phyloP scores from a whole-genome alignment of 2,888 invertebrate genomes.

The Cotesia congregata region DNA sequence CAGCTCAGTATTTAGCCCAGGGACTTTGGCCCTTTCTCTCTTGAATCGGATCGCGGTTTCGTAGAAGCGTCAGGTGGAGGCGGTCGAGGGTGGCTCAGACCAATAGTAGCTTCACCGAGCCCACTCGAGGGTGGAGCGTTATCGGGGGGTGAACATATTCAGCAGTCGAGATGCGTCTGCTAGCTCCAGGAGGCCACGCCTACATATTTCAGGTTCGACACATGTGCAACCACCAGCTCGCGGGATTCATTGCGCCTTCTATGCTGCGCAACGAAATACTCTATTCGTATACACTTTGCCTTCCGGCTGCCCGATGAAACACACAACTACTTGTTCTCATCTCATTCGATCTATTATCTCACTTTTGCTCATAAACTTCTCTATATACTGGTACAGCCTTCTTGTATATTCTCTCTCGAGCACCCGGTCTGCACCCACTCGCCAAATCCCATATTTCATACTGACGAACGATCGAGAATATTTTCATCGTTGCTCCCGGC shows the following conservation, averaged over 20 bases:
- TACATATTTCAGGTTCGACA: constrained; percentile 71
- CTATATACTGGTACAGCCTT: constrained; percentile 23
- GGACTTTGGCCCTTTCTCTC: constrained; percentile 28
- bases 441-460: constrained; percentile 54
- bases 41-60: constrained; percentile 55
- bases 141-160: constrained; percentile 68
- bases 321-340: constrained; percentile 42
- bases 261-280: constrained; percentile 40
- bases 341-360: constrained; percentile 36
- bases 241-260: constrained; percentile 41
- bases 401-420: constrained; percentile 34
- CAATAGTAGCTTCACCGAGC: constrained; percentile 62
- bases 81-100: constrained; percentile 65
- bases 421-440: constrained; percentile 28
- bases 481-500: constrained; percentile 62
- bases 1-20: constrained; percentile 66
- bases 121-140: constrained; percentile 57
- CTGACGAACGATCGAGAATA: constrained; percentile 68
- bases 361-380: constrained; percentile 26
- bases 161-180: constrained; percentile 68
- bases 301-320: constrained; percentile 40
- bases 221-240: constrained; percentile 61
- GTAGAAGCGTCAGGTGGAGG: constrained; percentile 64
- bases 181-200: constrained; percentile 67
- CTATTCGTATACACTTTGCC: constrained; percentile 35